Evolutionary conservation across 2,113 vertebrate species (phyloP).

Genomic region (Bettongia penicillata): DNA sequence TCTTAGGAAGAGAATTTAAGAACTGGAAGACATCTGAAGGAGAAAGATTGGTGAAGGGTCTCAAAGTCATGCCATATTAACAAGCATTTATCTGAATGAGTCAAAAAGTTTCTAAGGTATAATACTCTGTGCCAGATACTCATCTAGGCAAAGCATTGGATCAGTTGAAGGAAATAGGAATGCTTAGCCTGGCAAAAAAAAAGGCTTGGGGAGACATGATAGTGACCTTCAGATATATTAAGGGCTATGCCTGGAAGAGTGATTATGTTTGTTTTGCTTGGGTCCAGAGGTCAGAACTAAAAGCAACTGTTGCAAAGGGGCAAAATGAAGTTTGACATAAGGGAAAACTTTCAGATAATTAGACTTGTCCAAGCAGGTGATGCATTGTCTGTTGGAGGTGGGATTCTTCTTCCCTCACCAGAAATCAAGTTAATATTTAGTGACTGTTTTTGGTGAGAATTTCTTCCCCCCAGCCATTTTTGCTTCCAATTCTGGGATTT

Average conservation of each 20-base stretch:
- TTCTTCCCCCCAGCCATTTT: not conserved
- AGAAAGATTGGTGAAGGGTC: too few relatives aligned
- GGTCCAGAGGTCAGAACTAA: not conserved
- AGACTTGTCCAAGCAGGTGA: not conserved
- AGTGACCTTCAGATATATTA: not conserved
- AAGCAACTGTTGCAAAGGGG: not conserved
- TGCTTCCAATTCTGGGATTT: not conserved
- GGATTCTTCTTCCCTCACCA: not conserved
- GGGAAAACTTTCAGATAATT: not conserved
- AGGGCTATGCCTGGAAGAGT: not conserved
- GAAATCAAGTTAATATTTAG: not conserved
- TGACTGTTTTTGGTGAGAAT: not conserved
- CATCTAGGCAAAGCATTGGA: not conserved
- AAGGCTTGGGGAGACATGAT: not conserved
- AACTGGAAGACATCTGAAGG: too few relatives aligned
- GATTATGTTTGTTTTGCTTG: not conserved
- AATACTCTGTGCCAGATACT: not conserved
- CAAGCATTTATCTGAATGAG: not conserved
- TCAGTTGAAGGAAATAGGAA: too few relatives aligned
- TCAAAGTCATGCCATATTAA: too few relatives aligned
- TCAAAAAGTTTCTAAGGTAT: not conserved
- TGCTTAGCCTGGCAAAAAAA: too few relatives aligned
- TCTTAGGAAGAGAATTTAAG: too few relatives aligned
- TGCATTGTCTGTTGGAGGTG: not conserved
- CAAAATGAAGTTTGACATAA: not conserved